These are phyloP conservation scores for Mionectes olivaceus DNA, from an alignment of 2,797 vertebrate species.

Conservation along the genomic window DNA sequence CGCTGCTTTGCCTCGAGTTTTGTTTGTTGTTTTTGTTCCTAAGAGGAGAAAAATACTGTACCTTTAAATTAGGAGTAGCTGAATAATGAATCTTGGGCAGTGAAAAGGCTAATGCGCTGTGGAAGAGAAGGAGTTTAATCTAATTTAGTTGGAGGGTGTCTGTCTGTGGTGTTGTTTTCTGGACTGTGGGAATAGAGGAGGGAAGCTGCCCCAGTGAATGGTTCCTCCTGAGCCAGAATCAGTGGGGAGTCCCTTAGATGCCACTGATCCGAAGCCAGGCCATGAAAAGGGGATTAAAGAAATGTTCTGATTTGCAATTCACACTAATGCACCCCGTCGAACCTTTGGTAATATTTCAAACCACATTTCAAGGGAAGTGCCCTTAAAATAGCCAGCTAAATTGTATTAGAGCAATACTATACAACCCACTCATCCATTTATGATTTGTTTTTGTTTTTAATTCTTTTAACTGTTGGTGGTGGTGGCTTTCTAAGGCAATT, in stretches of 20 bases:
- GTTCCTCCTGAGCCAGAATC: constrained; percentile 92
- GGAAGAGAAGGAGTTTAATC: constrained; percentile 95
- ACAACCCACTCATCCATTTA: constrained; percentile 56
- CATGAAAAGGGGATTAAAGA: constrained; percentile 98
- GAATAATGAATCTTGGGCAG: constrained; percentile 83
- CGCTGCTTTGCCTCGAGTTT: background rate
- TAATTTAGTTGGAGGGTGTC: constrained; percentile 96
- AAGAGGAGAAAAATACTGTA: constrained; percentile 62
- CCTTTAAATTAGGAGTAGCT: constrained; percentile 76
- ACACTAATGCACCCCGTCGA: constrained; percentile 92
- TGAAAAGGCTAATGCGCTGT: constrained; percentile 93
- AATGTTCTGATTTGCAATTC: constrained; percentile 96
- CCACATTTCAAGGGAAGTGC: constrained; percentile 78
- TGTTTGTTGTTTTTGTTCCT: constrained; percentile 1
- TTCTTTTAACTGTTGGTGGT: constrained; percentile 55
- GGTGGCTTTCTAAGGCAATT: constrained; percentile 31
- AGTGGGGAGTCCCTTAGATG: constrained; percentile 93
- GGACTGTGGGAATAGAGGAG: constrained; percentile 98
- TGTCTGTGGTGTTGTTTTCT: constrained; percentile 84
- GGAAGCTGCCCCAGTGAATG: constrained; percentile 89
- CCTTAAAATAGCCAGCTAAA: constrained; percentile 76
- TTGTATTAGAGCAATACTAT: constrained; percentile 55
- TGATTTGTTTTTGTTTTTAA: constrained; percentile 59
- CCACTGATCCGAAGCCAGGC: constrained; percentile 89
- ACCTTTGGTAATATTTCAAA: constrained; percentile 92